phyloP scores from a whole-genome alignment of 2,797 vertebrate genomes.

The Rhynchonycteris naso region DNA sequence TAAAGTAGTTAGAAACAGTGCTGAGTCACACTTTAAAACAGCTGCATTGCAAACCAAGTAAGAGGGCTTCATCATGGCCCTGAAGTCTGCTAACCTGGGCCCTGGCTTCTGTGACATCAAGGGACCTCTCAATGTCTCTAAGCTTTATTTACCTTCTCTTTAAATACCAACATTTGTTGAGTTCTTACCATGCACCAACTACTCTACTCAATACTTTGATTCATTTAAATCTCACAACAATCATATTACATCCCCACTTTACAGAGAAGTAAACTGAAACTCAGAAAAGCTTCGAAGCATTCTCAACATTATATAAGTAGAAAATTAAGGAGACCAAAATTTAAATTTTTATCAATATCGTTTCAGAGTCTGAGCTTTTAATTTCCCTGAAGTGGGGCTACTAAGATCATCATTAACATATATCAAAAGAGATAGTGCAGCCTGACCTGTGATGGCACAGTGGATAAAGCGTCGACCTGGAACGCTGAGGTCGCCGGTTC shows the following conservation, averaged over 20 bases:
- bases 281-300: not conserved
- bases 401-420: not conserved
- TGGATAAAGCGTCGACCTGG: no score
- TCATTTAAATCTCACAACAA: not conserved
- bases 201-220: not conserved
- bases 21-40: constrained; percentile 56
- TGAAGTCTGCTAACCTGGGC: constrained; percentile 23
- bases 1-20: constrained; percentile 16
- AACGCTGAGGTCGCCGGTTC: no score
- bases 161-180: constrained; percentile 19
- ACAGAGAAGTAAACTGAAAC: constrained; percentile 37
- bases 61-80: constrained; percentile 13
- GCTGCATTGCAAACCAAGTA: not conserved
- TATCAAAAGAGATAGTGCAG: constrained; percentile 21
- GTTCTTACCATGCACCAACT: not conserved
- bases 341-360: not conserved
- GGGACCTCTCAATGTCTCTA: not conserved
- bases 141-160: not conserved
- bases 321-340: not conserved
- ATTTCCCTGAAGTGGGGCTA: not conserved
- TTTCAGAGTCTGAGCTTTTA: not conserved
- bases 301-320: not conserved
- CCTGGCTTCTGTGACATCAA: not conserved
- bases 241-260: not conserved
- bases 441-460: no score